Base-by-base conservation (phyloP, 2,797 vertebrate genomes). In the Gorsachius magnificus region DNA sequence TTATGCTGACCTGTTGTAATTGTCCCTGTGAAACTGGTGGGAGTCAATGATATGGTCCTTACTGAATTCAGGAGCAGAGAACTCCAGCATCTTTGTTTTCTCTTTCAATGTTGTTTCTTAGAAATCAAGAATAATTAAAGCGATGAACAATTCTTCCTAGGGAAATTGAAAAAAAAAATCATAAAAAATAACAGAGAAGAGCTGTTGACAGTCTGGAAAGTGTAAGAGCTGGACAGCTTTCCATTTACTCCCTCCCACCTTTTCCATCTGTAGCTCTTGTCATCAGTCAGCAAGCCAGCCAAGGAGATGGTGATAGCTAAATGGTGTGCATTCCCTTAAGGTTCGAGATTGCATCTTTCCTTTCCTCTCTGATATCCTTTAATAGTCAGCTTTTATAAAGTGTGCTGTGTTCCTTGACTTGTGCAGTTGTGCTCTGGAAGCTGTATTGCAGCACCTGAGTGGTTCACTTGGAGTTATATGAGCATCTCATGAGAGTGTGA, bases 261-360 rank as follows among this genome's bases (percentile, higher is more conserved):
- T 93, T 95, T 89, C 96, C 96, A 97, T 97, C 96, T 97, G 96
- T 79, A 79, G 87, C 51, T 93, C 84, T 81, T 93, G 90, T 96
- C 90, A 94, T 86, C 92, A 95, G 84, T 64, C 76, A 94, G 82
- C 82, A 66, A 97, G 46, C 35, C 9, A 90, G 92, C 53, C 92
- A 91, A 91, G 94, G 78, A 96, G 84, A 78, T 0, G 0, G 46
- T 69, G 87, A 76, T 5, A 92, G 72, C 65, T 86, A 91, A 95
- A 57, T 25, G 35, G 43, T 86, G 72, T 76, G 58, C 69, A 60
- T 66, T 72, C 69, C 82, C 65, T 53, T 78, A 21, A 91, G 72
- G 22, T 76, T 91, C 1, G 20, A 91, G 89, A 95, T 92, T 41
- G 51, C 31, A 72, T 87, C 82, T 96, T 95, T 41, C 33, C 36